Evolutionary conservation across 2,113 vertebrate species (phyloP).

Genomic region (Corapipo altera): DNA sequence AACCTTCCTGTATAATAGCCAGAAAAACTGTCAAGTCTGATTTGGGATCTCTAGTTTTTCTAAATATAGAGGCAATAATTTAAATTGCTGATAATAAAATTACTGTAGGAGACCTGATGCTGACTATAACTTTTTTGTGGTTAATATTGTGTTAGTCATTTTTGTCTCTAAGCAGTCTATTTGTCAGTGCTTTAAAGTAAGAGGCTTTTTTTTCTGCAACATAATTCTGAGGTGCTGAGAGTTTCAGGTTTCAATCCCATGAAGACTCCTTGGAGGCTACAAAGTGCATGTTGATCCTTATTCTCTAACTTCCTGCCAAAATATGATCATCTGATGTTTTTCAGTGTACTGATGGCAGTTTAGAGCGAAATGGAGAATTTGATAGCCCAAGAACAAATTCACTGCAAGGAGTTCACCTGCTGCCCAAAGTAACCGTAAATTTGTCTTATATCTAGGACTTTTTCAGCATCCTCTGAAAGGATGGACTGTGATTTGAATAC

Average conservation of each 20-base stretch:
- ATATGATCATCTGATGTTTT: background rate
- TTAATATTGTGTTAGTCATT: background rate
- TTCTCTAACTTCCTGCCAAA: constrained; percentile 3
- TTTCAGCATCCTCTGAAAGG: background rate
- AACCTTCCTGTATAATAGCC: background rate
- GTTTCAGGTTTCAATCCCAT: constrained; percentile 26
- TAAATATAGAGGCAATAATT: background rate
- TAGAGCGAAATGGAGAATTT: background rate
- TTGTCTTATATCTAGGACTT: background rate
- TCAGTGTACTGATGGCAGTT: background rate
- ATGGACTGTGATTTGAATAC: background rate
- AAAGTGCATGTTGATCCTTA: background rate
- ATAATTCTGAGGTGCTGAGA: background rate
- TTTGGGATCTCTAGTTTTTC: background rate
- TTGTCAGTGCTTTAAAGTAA: background rate
- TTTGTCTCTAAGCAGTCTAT: background rate
- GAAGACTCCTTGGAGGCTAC: background rate
- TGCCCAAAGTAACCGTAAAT: background rate
- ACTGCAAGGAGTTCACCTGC: background rate
- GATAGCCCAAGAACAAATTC: background rate
- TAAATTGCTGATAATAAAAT: background rate
- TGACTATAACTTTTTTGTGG: background rate
- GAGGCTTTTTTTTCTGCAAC: background rate
- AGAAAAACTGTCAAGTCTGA: background rate
- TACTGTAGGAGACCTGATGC: background rate